Conservation (phyloP, 2,888 invertebrate species). For the Amphipoea oculea region DNA sequence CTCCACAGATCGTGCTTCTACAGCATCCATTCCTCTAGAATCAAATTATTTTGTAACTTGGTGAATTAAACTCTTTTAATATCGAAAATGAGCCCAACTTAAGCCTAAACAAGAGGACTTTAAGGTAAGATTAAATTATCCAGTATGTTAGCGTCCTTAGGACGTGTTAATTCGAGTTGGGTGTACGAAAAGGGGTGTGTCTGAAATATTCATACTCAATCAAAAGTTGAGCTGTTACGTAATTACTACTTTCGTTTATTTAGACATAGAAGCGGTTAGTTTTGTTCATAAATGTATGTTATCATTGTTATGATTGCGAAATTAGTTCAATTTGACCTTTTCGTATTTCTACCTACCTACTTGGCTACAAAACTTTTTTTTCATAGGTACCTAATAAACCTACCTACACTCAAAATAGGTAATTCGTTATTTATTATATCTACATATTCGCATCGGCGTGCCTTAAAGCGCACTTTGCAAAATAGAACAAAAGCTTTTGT, state of each 20-base stretch:
- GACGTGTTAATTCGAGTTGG: conserved; percentile 10
- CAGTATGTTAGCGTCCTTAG: conserved; percentile 29
- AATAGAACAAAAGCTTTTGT: not conserved
- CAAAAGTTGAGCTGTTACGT: conserved; percentile 72
- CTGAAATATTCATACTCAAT: conserved; percentile 75
- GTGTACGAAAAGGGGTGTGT: conserved; percentile 63
- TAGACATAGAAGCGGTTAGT: conserved; percentile 17
- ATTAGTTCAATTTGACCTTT: not conserved
- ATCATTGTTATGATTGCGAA: not conserved
- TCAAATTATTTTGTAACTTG: conserved; percentile 61
- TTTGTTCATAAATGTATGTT: not conserved
- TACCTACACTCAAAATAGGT: not conserved
- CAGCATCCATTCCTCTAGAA: conserved; percentile 80
- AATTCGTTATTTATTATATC: not conserved
- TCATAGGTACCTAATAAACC: not conserved
- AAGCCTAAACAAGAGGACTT: conserved; percentile 4
- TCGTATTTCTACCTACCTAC: too few relatives aligned
- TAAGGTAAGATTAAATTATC: conserved; percentile 55
- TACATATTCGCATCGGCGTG: not conserved
- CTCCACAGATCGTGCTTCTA: conserved; percentile 74
- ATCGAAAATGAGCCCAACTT: conserved; percentile 43
- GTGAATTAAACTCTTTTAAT: conserved; percentile 22
- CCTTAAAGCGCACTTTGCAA: not conserved
- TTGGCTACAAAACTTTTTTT: not conserved
- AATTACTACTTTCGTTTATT: conserved; percentile 54